These are phyloP conservation scores for Acanthosoma haemorrhoidale DNA, from an alignment of 2,888 invertebrate genomes.

Conservation along the genomic window DNA sequence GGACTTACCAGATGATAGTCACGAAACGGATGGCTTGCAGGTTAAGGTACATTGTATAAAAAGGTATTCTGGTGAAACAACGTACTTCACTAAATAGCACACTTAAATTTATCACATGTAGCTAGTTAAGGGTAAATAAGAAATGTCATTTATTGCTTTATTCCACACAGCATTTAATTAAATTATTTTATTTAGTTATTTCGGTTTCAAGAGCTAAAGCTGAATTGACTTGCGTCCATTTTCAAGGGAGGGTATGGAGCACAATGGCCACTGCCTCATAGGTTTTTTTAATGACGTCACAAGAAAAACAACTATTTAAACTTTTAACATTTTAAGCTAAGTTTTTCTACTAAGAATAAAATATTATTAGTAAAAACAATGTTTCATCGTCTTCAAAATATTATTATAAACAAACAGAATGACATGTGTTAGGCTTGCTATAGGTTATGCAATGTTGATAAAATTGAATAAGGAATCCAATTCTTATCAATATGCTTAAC, in stretches of 20 bases:
- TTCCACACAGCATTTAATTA: constrained; percentile 5
- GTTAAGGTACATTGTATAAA: constrained; percentile 6
- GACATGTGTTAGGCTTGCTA: constrained; percentile 1
- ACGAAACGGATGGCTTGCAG: constrained; percentile 3
- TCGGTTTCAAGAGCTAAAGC: neutral
- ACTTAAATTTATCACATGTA: constrained; percentile 17
- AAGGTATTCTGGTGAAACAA: constrained; percentile 9
- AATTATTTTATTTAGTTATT: constrained; percentile 6
- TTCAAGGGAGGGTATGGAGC: constrained; percentile 14
- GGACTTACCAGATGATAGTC: constrained; percentile 17
- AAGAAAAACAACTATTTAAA: neutral
- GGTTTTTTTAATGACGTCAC: constrained; percentile 8
- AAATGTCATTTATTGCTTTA: constrained; percentile 1
- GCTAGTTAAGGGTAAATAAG: neutral
- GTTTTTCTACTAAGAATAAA: too few species aligned
- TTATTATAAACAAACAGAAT: neutral
- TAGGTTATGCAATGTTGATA: neutral
- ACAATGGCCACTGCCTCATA: constrained; percentile 18
- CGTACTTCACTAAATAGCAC: neutral
- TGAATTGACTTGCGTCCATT: constrained; percentile 26
- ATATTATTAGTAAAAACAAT: too few species aligned
- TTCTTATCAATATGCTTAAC: too few species aligned
- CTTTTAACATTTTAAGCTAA: neutral
- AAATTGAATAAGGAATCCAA: neutral
- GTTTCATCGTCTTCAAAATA: too few species aligned